Conservation (phyloP, 2,888 invertebrate species). For the Stenchaetothrips biformis region DNA sequence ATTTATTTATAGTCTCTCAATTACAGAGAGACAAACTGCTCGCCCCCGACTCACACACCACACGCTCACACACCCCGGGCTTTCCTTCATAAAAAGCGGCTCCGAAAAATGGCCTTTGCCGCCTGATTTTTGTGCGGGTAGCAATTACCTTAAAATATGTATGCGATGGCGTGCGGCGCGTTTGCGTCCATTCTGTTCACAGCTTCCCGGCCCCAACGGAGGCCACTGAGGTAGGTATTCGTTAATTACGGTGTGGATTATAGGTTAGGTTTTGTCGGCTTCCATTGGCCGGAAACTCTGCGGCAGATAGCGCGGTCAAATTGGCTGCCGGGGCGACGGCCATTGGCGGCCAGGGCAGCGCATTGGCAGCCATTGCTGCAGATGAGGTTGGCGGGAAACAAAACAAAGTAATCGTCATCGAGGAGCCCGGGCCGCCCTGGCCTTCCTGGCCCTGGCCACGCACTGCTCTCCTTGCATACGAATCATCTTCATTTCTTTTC, state of each 20-base stretch:
- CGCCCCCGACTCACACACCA: no score
- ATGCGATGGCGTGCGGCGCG: neutral
- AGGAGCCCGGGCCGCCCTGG: neutral
- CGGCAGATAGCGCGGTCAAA: neutral
- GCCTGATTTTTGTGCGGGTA: neutral
- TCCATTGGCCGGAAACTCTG: conserved; percentile 18
- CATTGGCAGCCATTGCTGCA: neutral
- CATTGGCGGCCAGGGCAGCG: neutral
- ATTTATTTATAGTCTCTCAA: conserved; percentile 18
- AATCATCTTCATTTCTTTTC: neutral
- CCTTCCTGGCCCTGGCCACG: neutral
- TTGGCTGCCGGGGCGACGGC: neutral
- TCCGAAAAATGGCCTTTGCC: no score
- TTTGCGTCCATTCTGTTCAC: conserved; percentile 15
- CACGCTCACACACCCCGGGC: no score
- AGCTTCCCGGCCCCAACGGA: neutral
- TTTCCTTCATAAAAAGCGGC: no score
- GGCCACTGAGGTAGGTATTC: neutral
- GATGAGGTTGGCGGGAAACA: neutral
- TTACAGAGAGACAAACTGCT: no score
- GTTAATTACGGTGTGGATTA: conserved; percentile 15
- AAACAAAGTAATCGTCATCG: neutral
- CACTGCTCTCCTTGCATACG: neutral
- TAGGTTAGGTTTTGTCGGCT: conserved; percentile 22
- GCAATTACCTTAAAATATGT: conserved; percentile 19